Base-by-base conservation (phyloP, 2,888 invertebrate genomes). In the Elegia similella region DNA sequence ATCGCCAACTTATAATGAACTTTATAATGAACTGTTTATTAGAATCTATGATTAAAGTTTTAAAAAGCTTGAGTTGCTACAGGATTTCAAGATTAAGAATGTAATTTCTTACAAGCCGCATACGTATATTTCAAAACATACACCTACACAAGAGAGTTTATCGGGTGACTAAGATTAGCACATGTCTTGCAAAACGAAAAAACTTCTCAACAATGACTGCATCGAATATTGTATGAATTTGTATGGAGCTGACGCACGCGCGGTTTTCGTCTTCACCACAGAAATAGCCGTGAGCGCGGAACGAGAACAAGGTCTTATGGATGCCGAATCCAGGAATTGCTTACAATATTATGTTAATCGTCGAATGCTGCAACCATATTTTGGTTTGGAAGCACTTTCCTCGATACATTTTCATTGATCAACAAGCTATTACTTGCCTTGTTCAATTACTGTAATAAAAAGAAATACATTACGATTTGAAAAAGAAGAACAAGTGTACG, bases 231-330 rank as follows among this genome's bases (percentile, higher is more conserved):
- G 55, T 58, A 62, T 66, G 67, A n/a, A 38, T 38, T 38, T 38
- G 38, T 38, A 66, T 65, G 60, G 56, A 61, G 66, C 69, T 69
- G 69, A 69, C 66, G 65, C 69, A 69, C 63, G 58, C 69, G 72
- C 65, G 76, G 73, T 73, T 75, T 72, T 59, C 62, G 64, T 67
- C 67, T 65, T 72, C 65, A 57, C 61, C 56, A 70, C 74, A 52
- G 63, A 77, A 78, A 75, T 77, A 77, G 63, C 69, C 55, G 57
- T 74, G 73, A 72, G 64, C 61, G 42, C 23, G 23, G 64, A 78
- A 72, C 30, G 69, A 72, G 72, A 67, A 68, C 78, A 73, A 76
- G 75, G 77, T 59, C 60, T 48, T 15, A 48, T 57, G 67, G 42
- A 61, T 48, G n/a, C 62, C 44, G 38, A 52, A 67, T 78, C 76